Evolutionary conservation across 2,113 vertebrate species (phyloP), one percentile per base, ranked within the genome.

Genomic region (Eptatretus burgeri): DNA sequence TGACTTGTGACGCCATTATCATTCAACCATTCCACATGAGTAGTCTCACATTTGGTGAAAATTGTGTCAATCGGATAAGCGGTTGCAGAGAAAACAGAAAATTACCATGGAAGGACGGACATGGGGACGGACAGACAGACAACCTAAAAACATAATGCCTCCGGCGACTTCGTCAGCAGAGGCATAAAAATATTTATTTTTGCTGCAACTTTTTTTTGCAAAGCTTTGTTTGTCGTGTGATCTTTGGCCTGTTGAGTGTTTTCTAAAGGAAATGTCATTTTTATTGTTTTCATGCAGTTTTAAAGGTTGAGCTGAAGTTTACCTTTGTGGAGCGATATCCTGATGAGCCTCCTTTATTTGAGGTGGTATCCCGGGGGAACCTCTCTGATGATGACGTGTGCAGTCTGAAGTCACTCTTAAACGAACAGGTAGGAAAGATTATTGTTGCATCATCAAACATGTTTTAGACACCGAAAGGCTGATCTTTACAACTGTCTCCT

Each of bases 241-340:
- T 14, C 19, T 49, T 5, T 53, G 14, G 2, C 10, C 51, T 56
- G n/a, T 9, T 49, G 17, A 65, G 8, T 62, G 2, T 64, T 51
- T 50, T 51, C 19, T 66, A n/a, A 7, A 41, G 3, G 27, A 41
- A 41, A 41, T 7, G 27, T 41, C 27, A 41, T 41, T 41, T 41
- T 5, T 7, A 41, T 41, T 41, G 3, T 41, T 41, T 41, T 77
- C n/a, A 73, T 64, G 27, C 71, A 98, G 89, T 74, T 68, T 81
- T 85, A 51, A 80, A 94, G 71, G 75, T 82, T 41, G 84, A 78
- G 1, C 72, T 98, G 64, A 93, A 93, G 75, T 98, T 98, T 75
- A 93, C 83, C 5, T 98, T 93, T 63, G 81, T 84, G 72, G 82
- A 84, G 69, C 83, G 78, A 51, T 98, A 98, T 62, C 91, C 91